Percentiles rank a stretch among this genome's conserved stretches.
phyloP scores from a whole-genome alignment of 2,797 vertebrate genomes.

The Cyclopterus lumpus region DNA sequence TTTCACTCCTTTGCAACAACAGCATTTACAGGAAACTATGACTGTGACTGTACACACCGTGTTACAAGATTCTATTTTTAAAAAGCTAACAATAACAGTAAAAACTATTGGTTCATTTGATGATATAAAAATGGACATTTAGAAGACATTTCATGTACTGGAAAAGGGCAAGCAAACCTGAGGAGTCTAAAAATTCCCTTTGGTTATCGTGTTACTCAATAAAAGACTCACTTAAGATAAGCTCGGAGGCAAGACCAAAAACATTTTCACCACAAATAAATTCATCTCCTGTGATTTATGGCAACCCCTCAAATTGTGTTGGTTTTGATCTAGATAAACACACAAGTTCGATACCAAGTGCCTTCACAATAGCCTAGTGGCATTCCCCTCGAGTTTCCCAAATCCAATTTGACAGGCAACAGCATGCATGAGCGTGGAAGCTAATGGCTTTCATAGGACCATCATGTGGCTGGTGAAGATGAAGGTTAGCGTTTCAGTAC shows the following conservation, averaged over 20 bases:
- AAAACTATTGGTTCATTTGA: conserved; percentile 3
- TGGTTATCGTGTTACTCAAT: conserved; percentile 25
- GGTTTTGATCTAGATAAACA: conserved; percentile 33
- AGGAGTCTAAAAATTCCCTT: conserved; percentile 30
- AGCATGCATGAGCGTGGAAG: conserved; percentile 50
- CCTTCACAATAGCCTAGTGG: conserved; percentile 48
- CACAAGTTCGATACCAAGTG: conserved; percentile 16
- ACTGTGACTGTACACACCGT: background rate
- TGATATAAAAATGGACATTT: background rate
- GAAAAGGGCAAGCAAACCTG: background rate
- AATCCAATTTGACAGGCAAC: conserved; percentile 74
- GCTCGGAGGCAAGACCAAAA: conserved; percentile 27
- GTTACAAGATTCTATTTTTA: background rate
- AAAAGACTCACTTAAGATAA: conserved; percentile 35
- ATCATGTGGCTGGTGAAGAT: conserved; percentile 24
- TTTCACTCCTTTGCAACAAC: conserved; percentile 37
- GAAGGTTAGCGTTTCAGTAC: background rate
- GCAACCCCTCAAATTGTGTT: conserved; percentile 32
- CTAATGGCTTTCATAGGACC: conserved; percentile 77
- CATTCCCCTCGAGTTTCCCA: conserved; percentile 55
- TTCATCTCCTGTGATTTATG: conserved; percentile 34
- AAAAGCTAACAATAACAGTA: background rate
- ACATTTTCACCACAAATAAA: conserved; percentile 16
- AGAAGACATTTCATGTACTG: background rate
- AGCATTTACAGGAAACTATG: conserved; percentile 46